Evolutionary conservation across 92 coral and sea anemone genomes (phyloP), one percentile per base, ranked within the genome.

Genomic region (Bergia sp.): DNA sequence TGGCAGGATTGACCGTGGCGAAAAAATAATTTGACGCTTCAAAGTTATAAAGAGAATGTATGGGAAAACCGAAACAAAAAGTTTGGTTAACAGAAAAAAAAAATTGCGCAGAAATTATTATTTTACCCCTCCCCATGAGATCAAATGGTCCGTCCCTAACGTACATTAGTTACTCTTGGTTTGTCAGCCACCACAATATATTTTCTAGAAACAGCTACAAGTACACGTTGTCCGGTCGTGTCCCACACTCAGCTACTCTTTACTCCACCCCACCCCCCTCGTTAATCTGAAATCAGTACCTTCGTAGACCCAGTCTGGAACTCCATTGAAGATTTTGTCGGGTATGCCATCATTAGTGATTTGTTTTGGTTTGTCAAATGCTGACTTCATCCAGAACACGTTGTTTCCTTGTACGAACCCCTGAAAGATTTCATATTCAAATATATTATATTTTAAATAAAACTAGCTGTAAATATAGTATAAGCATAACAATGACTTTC

Each of bases 231-330:
- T 47, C 53, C 29, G 29, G 29, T 47, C 53, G 53, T 47, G 53
- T 8, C 65, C 65, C 20, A 3, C 11, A 0, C 65, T 9, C 20
- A 57, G 11, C 20, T 45, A 45, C 6, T 45, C 9, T 45, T 57
- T 57, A 47, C 53, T 4, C 10, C 65, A 1, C 16, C 20, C 65
- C 10, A 11, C 65, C 2, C 65, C 65, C 21, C 65, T 57, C 1
- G 65, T 57, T 11, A 0, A 57, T 10, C 20, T 44, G 87, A 57
- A 36, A 81, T 58, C 37, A 73, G 55, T 81, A 91, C 99, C 99
- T 95, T 96, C 98, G 76, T 96, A 96, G 23, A 96, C 99, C 99
- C 99, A 96, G 66, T 96, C 99, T 9, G 99, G 98, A 13, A 96
- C 96, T 8, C 99, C 99, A 84, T 96, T 96, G 76, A 94, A 96